A percentile compares a stretch with the other conserved stretches of the same genome.
phyloP scores from a whole-genome alignment of 2,113 vertebrate species.

The Lepidothrix coronata region DNA sequence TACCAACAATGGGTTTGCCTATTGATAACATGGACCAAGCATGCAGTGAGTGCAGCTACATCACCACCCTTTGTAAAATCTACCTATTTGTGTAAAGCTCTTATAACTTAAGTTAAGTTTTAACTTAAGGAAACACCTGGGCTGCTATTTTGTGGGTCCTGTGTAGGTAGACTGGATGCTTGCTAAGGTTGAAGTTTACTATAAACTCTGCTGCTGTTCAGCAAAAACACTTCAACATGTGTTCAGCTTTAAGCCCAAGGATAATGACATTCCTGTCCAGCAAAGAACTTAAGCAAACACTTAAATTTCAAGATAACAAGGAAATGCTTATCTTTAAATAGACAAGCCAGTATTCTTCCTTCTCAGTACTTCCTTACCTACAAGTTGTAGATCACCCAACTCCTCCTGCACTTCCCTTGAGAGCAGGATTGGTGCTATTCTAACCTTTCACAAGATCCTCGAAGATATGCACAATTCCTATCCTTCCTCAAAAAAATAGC shows the following conservation, averaged over 20 bases:
- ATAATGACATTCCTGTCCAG: neutral
- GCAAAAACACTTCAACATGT: neutral
- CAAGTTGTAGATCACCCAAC: neutral
- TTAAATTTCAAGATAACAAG: neutral
- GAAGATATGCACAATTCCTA: neutral
- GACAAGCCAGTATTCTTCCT: neutral
- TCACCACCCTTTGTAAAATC: neutral
- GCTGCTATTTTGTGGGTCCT: neutral
- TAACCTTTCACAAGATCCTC: neutral
- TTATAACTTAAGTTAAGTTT: neutral
- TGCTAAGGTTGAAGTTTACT: neutral
- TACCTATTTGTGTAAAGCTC: neutral
- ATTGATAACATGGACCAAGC: accelerated
- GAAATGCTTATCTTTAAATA: neutral
- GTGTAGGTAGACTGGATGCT: neutral
- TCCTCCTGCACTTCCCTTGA: neutral
- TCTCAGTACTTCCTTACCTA: neutral
- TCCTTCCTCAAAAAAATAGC: neutral
- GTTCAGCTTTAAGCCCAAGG: neutral
- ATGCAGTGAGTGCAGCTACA: neutral
- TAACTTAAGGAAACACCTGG: neutral
- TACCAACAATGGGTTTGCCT: neutral
- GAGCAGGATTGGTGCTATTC: accelerated
- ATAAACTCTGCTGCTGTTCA: neutral
- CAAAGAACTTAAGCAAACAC: neutral